Evolutionary conservation across 1,140 invertebrate species (phyloP).

Genomic region (Tyrophagus putrescentiae): DNA sequence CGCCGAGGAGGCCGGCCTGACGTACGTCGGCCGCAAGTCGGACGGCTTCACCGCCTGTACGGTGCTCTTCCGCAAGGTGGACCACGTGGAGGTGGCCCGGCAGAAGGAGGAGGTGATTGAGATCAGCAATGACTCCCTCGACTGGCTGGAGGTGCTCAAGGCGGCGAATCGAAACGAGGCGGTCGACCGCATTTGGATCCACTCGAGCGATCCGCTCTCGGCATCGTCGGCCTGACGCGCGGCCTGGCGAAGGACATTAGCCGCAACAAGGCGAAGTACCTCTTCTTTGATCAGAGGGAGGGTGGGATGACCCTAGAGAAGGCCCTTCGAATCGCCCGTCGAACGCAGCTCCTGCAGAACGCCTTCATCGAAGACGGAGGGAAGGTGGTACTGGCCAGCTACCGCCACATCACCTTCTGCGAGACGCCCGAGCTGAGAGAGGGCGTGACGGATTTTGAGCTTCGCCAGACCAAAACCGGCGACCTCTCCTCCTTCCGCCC

Average conservation of each 20-base stretch:
- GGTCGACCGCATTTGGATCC: slow-evolving; percentile 34
- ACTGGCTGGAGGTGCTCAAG: slow-evolving; percentile 23
- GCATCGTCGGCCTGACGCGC: slow-evolving; percentile 14
- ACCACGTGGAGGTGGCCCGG: neutral
- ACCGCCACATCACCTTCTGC: slow-evolving; percentile 23
- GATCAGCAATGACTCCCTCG: slow-evolving; percentile 1
- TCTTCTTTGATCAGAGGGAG: neutral
- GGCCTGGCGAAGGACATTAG: slow-evolving; percentile 1
- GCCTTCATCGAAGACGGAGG: neutral
- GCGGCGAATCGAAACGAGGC: slow-evolving; percentile 28
- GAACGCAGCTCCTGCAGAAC: slow-evolving; percentile 1
- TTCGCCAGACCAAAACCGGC: slow-evolving; percentile 55
- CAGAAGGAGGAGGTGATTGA: neutral
- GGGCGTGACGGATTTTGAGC: slow-evolving; percentile 76
- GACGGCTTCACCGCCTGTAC: neutral
- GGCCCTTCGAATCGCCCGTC: neutral
- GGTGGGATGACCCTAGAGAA: neutral
- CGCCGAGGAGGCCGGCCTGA: neutral
- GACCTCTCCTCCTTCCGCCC: slow-evolving; percentile 80
- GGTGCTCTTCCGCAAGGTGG: slow-evolving; percentile 5
- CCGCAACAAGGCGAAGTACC: neutral
- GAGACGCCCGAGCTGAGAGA: neutral
- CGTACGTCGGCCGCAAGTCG: neutral
- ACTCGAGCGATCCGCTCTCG: neutral
- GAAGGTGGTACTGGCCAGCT: slow-evolving; percentile 16